phyloP scores from a whole-genome alignment of 2,888 invertebrate genomes.

The Plutella xylostella region DNA sequence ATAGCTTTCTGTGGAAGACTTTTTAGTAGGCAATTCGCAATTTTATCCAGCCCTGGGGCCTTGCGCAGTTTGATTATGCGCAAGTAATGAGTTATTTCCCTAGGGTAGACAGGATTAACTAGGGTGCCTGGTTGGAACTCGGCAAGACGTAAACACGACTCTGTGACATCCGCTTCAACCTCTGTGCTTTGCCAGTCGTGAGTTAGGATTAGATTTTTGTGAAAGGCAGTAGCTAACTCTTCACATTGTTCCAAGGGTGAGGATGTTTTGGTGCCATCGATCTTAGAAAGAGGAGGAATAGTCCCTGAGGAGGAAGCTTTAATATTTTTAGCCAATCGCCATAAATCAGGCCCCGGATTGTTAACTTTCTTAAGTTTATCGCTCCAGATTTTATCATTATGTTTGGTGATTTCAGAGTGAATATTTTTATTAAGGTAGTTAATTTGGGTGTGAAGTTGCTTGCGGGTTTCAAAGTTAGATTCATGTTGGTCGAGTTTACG shows the following conservation, averaged over 20 bases:
- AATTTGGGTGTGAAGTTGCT: neutral
- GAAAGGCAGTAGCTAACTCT: constrained; percentile 7
- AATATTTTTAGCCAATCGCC: constrained; percentile 4
- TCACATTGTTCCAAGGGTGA: constrained; percentile 6
- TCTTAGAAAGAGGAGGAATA: constrained; percentile 4
- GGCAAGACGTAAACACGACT: neutral
- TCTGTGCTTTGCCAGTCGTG: neutral
- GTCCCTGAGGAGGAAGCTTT: neutral
- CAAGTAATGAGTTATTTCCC: constrained; percentile 2
- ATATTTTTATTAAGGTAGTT: constrained; percentile 2
- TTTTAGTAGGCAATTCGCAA: constrained; percentile 9
- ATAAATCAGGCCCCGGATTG: constrained; percentile 6
- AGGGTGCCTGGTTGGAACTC: neutral
- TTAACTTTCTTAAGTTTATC: constrained; percentile 6
- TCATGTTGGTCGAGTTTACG: constrained; percentile 1
- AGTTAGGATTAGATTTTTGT: constrained; percentile 8
- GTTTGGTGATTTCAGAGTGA: neutral
- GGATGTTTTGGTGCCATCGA: neutral
- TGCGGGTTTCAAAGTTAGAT: neutral
- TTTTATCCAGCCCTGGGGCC: constrained; percentile 7
- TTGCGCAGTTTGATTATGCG: constrained; percentile 7
- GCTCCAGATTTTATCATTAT: constrained; percentile 7
- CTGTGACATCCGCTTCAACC: constrained; percentile 1
- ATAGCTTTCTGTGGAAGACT: constrained; percentile 10
- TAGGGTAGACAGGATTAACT: neutral